These are phyloP conservation scores for Synergus gifuensis DNA, from an alignment of 2,888 invertebrate species.

Conservation along the genomic window DNA sequence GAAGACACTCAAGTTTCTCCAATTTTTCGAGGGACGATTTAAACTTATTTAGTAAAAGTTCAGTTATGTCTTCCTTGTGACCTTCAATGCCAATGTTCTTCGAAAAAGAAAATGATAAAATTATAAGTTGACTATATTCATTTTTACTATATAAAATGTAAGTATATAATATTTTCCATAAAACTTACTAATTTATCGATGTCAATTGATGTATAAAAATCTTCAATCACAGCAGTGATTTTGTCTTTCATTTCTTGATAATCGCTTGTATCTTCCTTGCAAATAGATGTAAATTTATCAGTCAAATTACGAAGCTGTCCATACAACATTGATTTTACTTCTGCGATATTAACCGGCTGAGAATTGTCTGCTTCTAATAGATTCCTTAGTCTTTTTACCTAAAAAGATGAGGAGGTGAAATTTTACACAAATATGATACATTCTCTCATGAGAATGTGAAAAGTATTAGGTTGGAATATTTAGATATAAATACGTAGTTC, in stretches of 20 bases:
- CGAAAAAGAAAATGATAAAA: not conserved
- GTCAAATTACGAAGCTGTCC: conserved; percentile 65
- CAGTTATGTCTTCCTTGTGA: conserved; percentile 3
- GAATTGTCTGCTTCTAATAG: conserved; percentile 51
- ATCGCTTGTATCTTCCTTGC: conserved; percentile 63
- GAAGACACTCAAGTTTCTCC: conserved; percentile 68
- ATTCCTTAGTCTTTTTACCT: conserved; percentile 65
- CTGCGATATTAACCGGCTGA: conserved; percentile 50
- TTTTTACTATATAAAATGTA: not conserved
- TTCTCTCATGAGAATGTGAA: too few species aligned
- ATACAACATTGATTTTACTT: conserved; percentile 61
- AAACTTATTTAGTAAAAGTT: conserved; percentile 63
- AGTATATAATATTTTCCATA: not conserved
- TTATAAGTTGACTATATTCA: conserved; percentile 14
- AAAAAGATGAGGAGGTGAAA: too few species aligned
- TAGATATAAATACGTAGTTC: too few species aligned
- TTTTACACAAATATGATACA: too few species aligned
- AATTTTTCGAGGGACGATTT: conserved; percentile 62
- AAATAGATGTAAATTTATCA: conserved; percentile 65
- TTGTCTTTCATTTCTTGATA: conserved; percentile 68
- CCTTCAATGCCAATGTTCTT: conserved; percentile 4
- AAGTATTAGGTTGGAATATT: not conserved
- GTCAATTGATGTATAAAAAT: conserved; percentile 64
- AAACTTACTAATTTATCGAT: conserved; percentile 62
- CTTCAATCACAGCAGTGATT: conserved; percentile 62